Conservation (phyloP, 2,113 vertebrate species). For the Bos taurus region ARS-UCD2.0 NC_037350.1:33046001-33046500, state of each 20-base stretch:
- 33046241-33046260: background rate
- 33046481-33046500: background rate
- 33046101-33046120: background rate
- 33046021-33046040: background rate
- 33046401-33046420: background rate
- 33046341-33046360: background rate
- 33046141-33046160: background rate
- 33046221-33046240: background rate
- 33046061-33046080: background rate
- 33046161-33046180: background rate
- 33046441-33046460: background rate
- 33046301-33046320: background rate
- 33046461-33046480: background rate
- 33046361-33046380: background rate
- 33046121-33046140: background rate
- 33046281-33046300: background rate
- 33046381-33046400: background rate
- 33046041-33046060: background rate
- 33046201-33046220: background rate
- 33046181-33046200: background rate
- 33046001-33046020: background rate
- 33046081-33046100: background rate
- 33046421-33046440: background rate
- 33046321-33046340: background rate
- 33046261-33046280: background rate